phyloP scores from a whole-genome alignment of 2,797 vertebrate genomes.

The Schizopygopsis malacanthus region DNA sequence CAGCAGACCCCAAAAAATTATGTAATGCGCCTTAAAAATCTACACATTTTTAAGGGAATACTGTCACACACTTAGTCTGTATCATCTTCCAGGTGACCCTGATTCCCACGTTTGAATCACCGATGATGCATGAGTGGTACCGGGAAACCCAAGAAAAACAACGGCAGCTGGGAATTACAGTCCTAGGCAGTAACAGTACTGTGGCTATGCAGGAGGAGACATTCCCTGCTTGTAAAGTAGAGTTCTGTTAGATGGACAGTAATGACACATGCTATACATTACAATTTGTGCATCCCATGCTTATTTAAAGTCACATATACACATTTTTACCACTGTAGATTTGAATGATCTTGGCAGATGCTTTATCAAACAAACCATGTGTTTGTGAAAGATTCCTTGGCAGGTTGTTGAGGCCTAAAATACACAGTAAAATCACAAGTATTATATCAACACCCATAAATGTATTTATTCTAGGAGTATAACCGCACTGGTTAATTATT shows the following conservation, averaged over 20 bases:
- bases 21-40: neutral
- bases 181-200: constrained; percentile 93
- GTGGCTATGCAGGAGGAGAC: constrained; percentile 97
- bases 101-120: constrained; percentile 62
- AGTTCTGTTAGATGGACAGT: constrained; percentile 80
- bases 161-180: constrained; percentile 84
- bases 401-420: neutral
- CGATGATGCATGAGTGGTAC: constrained; percentile 91
- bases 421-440: neutral
- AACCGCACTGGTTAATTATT: neutral
- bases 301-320: neutral
- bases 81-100: constrained; percentile 56
- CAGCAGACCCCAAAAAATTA: neutral
- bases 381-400: neutral
- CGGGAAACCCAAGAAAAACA: constrained; percentile 86
- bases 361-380: constrained; percentile 4
- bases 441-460: constrained; percentile 4
- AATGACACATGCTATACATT: neutral
- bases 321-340: constrained; percentile 21
- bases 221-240: constrained; percentile 96
- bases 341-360: neutral
- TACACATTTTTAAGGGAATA: neutral
- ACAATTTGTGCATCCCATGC: neutral
- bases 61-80: neutral
- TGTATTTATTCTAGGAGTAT: constrained; percentile 13